Conservation (phyloP, 2,113 vertebrate species). For the Calyptommatus sinebrachiatus region DNA sequence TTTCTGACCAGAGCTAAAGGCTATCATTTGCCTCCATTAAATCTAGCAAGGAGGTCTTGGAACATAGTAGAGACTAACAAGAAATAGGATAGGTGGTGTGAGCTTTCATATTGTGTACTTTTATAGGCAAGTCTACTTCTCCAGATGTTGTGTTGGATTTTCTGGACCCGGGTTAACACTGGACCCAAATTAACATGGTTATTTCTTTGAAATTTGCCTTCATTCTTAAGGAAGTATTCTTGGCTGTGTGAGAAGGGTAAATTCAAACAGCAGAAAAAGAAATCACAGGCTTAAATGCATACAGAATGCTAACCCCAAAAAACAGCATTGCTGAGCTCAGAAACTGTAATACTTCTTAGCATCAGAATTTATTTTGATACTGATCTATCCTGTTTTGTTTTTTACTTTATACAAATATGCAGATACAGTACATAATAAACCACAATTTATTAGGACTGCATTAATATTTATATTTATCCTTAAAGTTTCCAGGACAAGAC, state of each 20-base stretch:
- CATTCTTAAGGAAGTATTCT: neutral
- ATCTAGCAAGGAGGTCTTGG: no score
- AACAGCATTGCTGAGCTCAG: neutral
- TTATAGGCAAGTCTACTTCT: no score
- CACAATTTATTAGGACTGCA: conserved; percentile 64
- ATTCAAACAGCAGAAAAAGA: neutral
- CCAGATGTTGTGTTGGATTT: no score
- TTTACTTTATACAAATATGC: conserved; percentile 20
- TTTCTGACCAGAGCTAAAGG: neutral
- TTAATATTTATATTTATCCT: conserved; percentile 57
- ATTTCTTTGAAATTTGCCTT: neutral
- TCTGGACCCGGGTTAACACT: no score
- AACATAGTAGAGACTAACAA: no score
- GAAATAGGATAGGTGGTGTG: no score
- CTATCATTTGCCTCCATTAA: neutral
- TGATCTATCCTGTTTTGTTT: conserved; percentile 70
- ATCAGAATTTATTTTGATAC: conserved; percentile 53
- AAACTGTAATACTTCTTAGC: conserved; percentile 56
- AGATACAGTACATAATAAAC: conserved; percentile 72
- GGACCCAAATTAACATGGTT: no score
- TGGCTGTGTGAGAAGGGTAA: neutral
- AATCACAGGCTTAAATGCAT: neutral
- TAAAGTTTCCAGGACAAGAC: no score
- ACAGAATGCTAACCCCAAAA: neutral
- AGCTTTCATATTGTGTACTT: no score